Base-by-base conservation (phyloP, 1,140 invertebrate genomes). In the Caerostris darwini region DNA sequence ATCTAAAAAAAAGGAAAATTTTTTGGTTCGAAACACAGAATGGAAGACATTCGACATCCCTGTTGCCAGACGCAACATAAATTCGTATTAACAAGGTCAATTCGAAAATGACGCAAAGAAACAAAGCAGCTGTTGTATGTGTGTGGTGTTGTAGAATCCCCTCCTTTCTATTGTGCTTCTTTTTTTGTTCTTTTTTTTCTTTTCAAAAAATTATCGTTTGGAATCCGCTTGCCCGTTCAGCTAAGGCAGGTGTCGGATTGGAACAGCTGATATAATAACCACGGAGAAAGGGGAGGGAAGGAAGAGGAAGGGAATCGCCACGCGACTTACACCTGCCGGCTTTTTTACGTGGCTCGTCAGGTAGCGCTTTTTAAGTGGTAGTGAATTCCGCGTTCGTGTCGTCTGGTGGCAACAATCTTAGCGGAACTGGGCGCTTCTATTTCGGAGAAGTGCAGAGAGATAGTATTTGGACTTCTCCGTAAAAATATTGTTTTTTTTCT, bases 71-170 rank as follows among this genome's bases (percentile, higher is more conserved):
- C 10, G 34, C 10, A 53, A 77, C 71, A 77, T 77, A 77, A 77
- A 77, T 77, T 77, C 69, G 71, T 5, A 77, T 77, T 77, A 77
- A 77, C 71, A 77, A 77, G 71, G 71, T 77, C 71, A 77, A 53
- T 77, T 50, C 12, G 12, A 77, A 77, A 77, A 5, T 77, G 71
- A 77, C 34, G 71, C 34, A 77, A 77, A 71, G 50, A 19, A 71
- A 71, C 19, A 12, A 77, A 77, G 71, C 71, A 77, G 71, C 34
- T 77, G 71, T 53, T 77, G 34, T 10, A 12, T 64, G 61, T 64
- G 61, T 14, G 61, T 50, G 50, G 50, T 77, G 5, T 50, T 12
- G 12, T 50, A 7, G 10, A 7, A 50, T 14, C 14, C 6, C 3
- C 3, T 77, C 34, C 50, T 77, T 77, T 10, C 50, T 50, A 3